Base-by-base conservation (phyloP, 2,888 invertebrate species). In the Ectobius pallidus region DNA sequence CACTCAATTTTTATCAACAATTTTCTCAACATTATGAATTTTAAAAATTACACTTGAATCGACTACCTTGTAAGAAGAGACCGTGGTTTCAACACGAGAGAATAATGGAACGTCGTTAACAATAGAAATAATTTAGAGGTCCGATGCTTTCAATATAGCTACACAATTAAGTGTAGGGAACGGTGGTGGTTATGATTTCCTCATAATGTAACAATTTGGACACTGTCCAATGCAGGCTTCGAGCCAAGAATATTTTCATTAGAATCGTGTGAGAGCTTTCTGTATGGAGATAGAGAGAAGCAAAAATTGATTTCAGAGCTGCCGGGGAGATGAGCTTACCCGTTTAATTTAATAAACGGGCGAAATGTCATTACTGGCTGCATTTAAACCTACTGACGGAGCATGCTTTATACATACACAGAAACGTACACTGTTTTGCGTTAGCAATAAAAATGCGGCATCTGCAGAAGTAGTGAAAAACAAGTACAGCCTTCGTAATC, bases 161-260 rank as follows among this genome's bases (percentile, higher is more conserved):
- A 22, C 4, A 52, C 18, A 20, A 52, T 52, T 52, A 18, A 52
- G 52, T 4, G 52, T 20, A n/a, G n/a, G n/a, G n/a, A n/a, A n/a
- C n/a, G 52, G 52, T 4, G 11, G 4, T 22, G 52, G 16, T 46
- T 46, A 46, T 46, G 46, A 46, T 46, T 46, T n/a, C 9, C 16
- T 61, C 61, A 61, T 61, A 61, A 18, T 44, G 39, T 65, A 22
- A 44, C 65, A 42, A 65, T 25, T 65, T 42, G 42, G 44, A 65
- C 39, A 9, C 20, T 39, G 42, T 65, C 65, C 65, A 65, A 65
- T 65, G 65, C 65, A 16, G 44, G 65, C 65, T 11, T 3, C n/a
- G 25, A 25, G 65, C 65, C 42, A 65, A 65, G 65, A 65, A 65
- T 42, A 65, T 42, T 65, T 65, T 65, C 65, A 65, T 65, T 65